These are phyloP conservation scores for Nettapus auritus DNA, from an alignment of 2,113 vertebrate species.

Conservation along the genomic window DNA sequence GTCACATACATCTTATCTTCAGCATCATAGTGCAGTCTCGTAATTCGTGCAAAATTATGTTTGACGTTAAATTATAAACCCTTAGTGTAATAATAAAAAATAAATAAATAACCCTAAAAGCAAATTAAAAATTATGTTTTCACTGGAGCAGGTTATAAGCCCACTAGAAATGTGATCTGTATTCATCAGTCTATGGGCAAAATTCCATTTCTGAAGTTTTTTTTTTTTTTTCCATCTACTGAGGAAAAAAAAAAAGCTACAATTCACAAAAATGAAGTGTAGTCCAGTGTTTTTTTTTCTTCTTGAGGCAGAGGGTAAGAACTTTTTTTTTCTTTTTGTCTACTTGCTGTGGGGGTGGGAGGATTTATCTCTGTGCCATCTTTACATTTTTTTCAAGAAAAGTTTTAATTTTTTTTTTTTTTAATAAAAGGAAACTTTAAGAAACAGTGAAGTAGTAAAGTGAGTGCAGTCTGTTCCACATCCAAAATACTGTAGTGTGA, in stretches of 20 bases:
- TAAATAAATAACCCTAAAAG: slow-evolving; percentile 84
- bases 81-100: slow-evolving; percentile 82
- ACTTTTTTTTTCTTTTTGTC: background rate
- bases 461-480: background rate
- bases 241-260: slow-evolving; percentile 13
- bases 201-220: slow-evolving; percentile 75
- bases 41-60: slow-evolving; percentile 82
- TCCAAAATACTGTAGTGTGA: background rate
- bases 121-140: slow-evolving; percentile 87
- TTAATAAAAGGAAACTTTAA: accelerated
- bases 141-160: slow-evolving; percentile 83
- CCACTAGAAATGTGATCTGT: slow-evolving; percentile 79
- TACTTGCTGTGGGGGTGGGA: no score
- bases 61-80: slow-evolving; percentile 86
- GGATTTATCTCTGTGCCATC: accelerated
- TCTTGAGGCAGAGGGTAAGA: slow-evolving; percentile 16
- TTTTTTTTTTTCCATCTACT: background rate
- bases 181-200: slow-evolving; percentile 75
- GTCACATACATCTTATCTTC: slow-evolving; percentile 77
- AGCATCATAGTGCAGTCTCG: slow-evolving; percentile 72
- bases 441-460: background rate
- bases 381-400: background rate
- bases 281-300: background rate
- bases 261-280: slow-evolving; percentile 71
- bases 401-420: background rate